Conservation (phyloP, 35 echinoderm and acorn worm genomes). For the Lytechinus pictus region DNA sequence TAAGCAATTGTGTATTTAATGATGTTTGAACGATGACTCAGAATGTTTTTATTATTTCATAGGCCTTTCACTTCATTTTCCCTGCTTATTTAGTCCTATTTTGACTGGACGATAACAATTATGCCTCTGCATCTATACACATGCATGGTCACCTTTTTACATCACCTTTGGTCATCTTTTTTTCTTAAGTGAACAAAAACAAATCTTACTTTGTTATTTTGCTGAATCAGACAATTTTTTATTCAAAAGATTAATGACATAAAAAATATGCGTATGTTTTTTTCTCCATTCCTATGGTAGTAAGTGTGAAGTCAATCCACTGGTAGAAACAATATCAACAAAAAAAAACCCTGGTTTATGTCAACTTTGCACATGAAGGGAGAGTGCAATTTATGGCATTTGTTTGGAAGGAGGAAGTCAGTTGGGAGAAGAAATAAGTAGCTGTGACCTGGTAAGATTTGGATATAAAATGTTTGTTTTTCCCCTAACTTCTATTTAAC, state of each 20-base stretch:
- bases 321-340: background rate
- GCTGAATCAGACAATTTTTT: background rate
- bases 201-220: background rate
- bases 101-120: background rate
- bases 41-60: background rate
- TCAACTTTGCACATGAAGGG: background rate
- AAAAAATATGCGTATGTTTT: background rate
- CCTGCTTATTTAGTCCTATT: background rate
- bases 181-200: background rate
- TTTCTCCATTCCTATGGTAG: background rate
- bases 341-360: background rate
- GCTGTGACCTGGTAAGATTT: background rate
- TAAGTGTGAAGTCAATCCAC: background rate
- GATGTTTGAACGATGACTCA: background rate
- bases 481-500: background rate
- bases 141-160: background rate
- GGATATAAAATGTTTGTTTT: background rate
- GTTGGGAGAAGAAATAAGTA: background rate
- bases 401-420: background rate
- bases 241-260: background rate
- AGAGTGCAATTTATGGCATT: background rate
- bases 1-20: slow-evolving; percentile 15
- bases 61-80: background rate
- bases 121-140: background rate
- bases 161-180: too few species aligned